Percentiles rank a stretch among this genome's conserved stretches.
Evolutionary conservation across 2,888 invertebrate species (phyloP).

Genomic region (Drosophila bunnanda): DNA sequence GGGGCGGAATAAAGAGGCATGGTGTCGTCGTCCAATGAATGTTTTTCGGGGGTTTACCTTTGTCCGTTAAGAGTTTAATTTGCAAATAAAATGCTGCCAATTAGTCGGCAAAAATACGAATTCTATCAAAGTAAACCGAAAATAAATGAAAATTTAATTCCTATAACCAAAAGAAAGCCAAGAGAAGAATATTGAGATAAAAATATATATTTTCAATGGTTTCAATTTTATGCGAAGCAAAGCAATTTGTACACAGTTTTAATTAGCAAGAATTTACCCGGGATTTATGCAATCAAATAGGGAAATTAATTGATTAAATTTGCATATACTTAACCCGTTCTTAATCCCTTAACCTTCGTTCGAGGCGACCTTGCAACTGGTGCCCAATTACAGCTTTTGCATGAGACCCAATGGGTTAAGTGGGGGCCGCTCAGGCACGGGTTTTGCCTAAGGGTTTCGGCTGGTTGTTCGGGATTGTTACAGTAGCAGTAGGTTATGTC

Average conservation of each 20-base stretch:
- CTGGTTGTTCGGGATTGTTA: conserved; percentile 15
- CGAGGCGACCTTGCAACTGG: no score
- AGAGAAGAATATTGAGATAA: not conserved
- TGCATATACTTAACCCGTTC: conserved; percentile 1
- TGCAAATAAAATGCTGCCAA: conserved; percentile 35
- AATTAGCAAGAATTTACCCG: not conserved
- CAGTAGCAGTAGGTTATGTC: conserved; percentile 37
- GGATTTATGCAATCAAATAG: not conserved
- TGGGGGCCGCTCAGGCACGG: no score
- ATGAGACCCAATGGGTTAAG: conserved; percentile 25
- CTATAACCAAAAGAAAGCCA: not conserved
- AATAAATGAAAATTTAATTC: not conserved
- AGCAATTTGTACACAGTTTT: not conserved
- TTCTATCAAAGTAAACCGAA: not conserved
- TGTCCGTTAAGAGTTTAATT: conserved; percentile 30
- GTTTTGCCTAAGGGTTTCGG: not conserved
- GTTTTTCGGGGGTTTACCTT: not conserved
- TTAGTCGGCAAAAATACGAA: conserved; percentile 5
- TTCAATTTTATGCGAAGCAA: not conserved
- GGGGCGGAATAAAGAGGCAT: not conserved
- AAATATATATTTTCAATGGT: not conserved
- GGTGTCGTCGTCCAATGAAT: conserved; percentile 14
- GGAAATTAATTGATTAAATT: conserved; percentile 9
- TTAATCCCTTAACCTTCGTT: conserved; percentile 6
- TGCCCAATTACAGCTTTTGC: not conserved